Evolutionary conservation across 2,888 invertebrate species (phyloP).

Genomic region (Nephrocerus scutellatus): DNA sequence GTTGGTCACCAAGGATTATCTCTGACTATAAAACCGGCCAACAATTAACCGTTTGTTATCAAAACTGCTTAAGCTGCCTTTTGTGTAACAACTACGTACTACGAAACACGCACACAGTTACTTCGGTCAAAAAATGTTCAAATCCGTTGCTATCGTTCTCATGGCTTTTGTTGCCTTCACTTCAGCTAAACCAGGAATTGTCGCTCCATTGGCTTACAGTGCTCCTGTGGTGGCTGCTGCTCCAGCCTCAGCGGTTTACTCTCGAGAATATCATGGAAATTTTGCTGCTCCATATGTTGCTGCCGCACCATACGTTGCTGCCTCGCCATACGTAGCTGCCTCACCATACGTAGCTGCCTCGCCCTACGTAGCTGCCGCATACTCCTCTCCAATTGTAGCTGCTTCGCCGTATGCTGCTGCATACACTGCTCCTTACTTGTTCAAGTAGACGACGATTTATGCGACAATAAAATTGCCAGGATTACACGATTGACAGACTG

Average conservation of each 20-base stretch:
- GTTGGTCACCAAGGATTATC: too few relatives aligned
- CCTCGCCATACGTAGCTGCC: conserved; percentile 27
- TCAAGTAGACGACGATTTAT: too few relatives aligned
- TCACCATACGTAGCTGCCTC: conserved; percentile 24
- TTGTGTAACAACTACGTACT: too few relatives aligned
- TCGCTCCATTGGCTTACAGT: conserved; percentile 38
- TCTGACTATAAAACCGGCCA: too few relatives aligned
- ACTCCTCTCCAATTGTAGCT: conserved; percentile 26
- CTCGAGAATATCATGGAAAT: conserved; percentile 53
- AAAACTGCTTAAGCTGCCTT: too few relatives aligned
- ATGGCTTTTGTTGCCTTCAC: conserved; percentile 35
- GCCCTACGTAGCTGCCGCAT: conserved; percentile 24
- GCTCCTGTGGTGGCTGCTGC: conserved; percentile 47
- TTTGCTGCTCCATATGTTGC: conserved; percentile 45
- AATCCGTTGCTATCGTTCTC: conserved; percentile 32
- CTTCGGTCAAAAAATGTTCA: conserved; percentile 26
- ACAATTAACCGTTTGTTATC: too few relatives aligned
- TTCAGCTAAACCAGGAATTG: conserved; percentile 40
- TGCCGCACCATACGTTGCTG: conserved; percentile 29
- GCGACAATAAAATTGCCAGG: too few relatives aligned
- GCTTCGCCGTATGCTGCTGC: conserved; percentile 27
- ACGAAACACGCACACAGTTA: too few relatives aligned
- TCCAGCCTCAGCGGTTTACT: conserved; percentile 50
- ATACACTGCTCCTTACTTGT: conserved; percentile 28
- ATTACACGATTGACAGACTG: too few relatives aligned